phyloP scores from a whole-genome alignment of 2,113 vertebrate species.

The Callipepla californica region DNA sequence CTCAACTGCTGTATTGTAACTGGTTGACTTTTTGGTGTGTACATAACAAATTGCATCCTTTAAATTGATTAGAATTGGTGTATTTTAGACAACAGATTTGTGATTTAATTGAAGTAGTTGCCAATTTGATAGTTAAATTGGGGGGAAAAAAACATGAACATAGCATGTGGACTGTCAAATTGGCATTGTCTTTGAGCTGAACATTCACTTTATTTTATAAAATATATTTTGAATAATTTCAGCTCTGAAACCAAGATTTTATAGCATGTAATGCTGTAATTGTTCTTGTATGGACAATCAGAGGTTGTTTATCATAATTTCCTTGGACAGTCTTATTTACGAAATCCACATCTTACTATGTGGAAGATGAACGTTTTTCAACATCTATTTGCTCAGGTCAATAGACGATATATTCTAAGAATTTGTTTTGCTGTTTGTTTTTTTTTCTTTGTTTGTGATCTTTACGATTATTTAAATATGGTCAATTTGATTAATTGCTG shows the following conservation, averaged over 20 bases:
- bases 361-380: constrained; percentile 79
- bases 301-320: constrained; percentile 84
- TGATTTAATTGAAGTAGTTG: neutral
- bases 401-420: neutral
- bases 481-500: neutral
- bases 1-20: neutral
- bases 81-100: neutral
- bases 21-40: neutral
- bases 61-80: neutral
- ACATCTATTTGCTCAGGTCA: constrained; percentile 82
- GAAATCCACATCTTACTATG: constrained; percentile 70
- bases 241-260: neutral
- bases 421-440: neutral
- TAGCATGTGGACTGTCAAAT: neutral
- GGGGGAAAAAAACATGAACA: neutral
- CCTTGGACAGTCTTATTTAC: constrained; percentile 83
- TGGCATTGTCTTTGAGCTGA: neutral
- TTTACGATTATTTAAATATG: neutral
- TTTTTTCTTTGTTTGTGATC: neutral
- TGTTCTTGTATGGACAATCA: constrained; percentile 30
- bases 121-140: neutral
- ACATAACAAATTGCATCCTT: neutral
- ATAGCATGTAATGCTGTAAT: neutral
- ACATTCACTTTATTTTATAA: neutral
- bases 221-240: neutral